Base-by-base conservation (phyloP, 2,888 invertebrate genomes). In the Caenorhabditis plicata region DNA sequence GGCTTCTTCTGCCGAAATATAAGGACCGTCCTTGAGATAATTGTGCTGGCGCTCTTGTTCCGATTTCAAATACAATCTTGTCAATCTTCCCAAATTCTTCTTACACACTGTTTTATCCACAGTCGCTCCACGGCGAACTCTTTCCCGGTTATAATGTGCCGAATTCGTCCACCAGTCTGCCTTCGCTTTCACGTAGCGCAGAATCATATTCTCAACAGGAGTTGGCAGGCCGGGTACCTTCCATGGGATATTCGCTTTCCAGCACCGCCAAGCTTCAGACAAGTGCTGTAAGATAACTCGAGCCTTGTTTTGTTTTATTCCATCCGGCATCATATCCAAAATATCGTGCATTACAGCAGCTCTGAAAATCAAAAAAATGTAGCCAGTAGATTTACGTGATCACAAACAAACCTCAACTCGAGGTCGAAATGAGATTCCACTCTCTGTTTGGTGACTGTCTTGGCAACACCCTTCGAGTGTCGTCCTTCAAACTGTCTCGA, bases 161-260 rank as follows among this genome's bases (percentile, higher is more conserved):
- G 98, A 98, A 83, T 98, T 99, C 0, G 98, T 99, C 98, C 98
- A 99, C 98, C 98, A 99, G 83, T 99, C 98, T 0, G 98, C 98
- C 82, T 99, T 99, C 89, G 98, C 96, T 83, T 98, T 98, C 11
- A 99, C 98, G 83, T 96, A 99, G 29, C 98, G 88, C 54, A 99
- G 87, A 74, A 99, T 98, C 98, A 99, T 99, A 84, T 98, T 99
- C 85, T 99, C 98, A 65, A 99, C 96, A 0, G 98, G 98, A 26
- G 93, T 96, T 0, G 98, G 98, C 4, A 99, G 85, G 3, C 96
- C 98, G 2, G 98, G 98, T 2, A 96, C 91, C 87, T 99, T 99
- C 98, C 98, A 99, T 0, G 98, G 98, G 78, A 98, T 99, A 82
- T 99, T 95, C 0, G 98, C 98, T 82, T 99, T 99, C 98, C 98